These are phyloP conservation scores for Trogon surrucura DNA, from an alignment of 2,113 vertebrate species.

Conservation along the genomic window DNA sequence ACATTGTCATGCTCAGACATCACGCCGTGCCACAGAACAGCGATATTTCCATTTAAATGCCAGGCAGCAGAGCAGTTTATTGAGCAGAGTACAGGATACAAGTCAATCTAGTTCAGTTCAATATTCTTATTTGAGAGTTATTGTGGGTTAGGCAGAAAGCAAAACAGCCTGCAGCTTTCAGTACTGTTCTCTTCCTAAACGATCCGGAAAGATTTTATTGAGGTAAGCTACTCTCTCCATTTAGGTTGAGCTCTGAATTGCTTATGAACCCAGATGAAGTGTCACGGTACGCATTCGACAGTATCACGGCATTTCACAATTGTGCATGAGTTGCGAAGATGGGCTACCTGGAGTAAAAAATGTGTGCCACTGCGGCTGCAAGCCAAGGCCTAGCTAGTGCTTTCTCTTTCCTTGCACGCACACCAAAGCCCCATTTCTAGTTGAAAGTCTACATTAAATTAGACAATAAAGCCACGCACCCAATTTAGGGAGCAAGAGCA, in stretches of 20 bases:
- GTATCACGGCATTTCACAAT: neutral
- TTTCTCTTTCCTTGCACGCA: neutral
- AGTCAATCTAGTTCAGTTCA: slow-evolving; percentile 33
- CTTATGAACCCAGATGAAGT: neutral
- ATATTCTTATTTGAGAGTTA: slow-evolving; percentile 44
- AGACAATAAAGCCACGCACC: neutral
- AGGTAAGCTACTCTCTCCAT: neutral
- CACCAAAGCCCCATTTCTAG: neutral
- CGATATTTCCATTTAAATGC: neutral
- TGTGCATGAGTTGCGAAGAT: neutral
- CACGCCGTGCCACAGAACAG: neutral
- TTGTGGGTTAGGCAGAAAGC: neutral
- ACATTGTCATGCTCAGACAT: neutral
- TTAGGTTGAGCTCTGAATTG: neutral
- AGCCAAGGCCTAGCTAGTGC: neutral
- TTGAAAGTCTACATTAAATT: neutral
- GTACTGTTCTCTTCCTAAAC: slow-evolving; percentile 20
- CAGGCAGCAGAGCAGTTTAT: neutral
- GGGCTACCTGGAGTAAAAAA: neutral
- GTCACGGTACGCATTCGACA: neutral
- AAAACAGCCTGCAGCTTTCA: slow-evolving; percentile 24
- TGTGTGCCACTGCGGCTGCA: neutral
- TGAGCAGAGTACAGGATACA: neutral
- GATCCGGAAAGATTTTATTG: slow-evolving; percentile 4
- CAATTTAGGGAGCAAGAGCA: neutral